A percentile compares a stretch with the other conserved stretches of the same genome.
These are phyloP conservation scores for Ageneiosus marmoratus DNA, from an alignment of 2,113 vertebrate genomes.

Conservation along the genomic window DNA sequence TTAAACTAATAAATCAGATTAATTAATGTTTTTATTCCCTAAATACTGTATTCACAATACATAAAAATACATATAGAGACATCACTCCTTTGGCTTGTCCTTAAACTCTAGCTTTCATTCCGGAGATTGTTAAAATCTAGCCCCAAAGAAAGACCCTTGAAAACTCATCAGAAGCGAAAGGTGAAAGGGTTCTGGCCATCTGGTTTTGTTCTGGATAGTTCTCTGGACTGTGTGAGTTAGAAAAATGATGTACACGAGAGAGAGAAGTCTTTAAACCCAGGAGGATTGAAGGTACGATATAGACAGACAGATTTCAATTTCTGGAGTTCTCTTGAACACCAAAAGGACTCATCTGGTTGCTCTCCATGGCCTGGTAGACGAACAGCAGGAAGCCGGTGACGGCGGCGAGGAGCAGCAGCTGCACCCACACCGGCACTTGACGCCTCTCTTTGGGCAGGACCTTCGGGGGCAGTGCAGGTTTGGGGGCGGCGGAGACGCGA, in stretches of 20 bases:
- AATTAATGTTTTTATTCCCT: neutral
- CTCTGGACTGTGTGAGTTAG: slow-evolving; percentile 2
- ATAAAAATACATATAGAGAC: neutral
- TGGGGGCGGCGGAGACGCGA: slow-evolving; percentile 43
- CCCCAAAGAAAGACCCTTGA: neutral
- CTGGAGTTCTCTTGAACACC: neutral
- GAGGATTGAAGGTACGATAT: neutral
- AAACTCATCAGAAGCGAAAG: neutral
- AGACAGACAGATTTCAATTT: slow-evolving; percentile 45
- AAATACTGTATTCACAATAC: neutral
- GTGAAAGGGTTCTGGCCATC: neutral
- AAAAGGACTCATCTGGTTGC: slow-evolving; percentile 82
- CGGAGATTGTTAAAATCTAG: neutral
- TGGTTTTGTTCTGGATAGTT: neutral
- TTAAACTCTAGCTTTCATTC: neutral
- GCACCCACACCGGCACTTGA: slow-evolving; percentile 83
- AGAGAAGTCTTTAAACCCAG: neutral
- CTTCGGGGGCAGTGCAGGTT: slow-evolving; percentile 43
- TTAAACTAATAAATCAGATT: neutral
- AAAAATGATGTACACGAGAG: neutral
- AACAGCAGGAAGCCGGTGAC: slow-evolving; percentile 82
- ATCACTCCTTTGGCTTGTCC: slow-evolving; percentile 12
- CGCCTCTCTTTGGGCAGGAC: slow-evolving; percentile 51
- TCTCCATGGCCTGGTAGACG: slow-evolving; percentile 95
- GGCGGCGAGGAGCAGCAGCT: slow-evolving; percentile 80